Evolutionary conservation across 2,113 vertebrate species (phyloP), one percentile per base, ranked within the genome.

Genomic region (Cnemophilus loriae): DNA sequence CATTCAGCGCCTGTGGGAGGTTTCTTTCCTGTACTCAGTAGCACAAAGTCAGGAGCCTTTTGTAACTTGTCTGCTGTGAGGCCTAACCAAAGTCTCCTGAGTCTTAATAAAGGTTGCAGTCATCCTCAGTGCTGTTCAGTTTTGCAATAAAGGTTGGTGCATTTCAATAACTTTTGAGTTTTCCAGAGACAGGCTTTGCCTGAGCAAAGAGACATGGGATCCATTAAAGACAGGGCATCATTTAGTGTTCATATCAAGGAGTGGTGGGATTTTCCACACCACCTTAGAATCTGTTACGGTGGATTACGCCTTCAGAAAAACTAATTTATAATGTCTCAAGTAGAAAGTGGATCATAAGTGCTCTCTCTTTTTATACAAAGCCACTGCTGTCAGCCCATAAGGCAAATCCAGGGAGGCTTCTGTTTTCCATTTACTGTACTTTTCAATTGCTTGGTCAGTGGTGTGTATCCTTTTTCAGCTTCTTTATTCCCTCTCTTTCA

Each of bases 391-490:
- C 95, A 92, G 88, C 76, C 90, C 80, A 84, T 64, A 61, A 86
- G 88, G 44, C 88, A 95, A 96, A 92, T 88, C 95, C 88, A 81
- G 73, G 73, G 93, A 96, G 95, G 77, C 63, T 97, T 96, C 88
- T 96, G 85, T 78, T 95, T 97, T 95, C 92, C 86, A 96, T 94
- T 97, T 96, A 84, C 92, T 0, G 1, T 82, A 84, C 32, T 93
- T 96, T 95, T 89, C 84, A 74, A 95, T 95, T 97, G 87, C 93
- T 92, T 95, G 90, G 95, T 83, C 91, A 96, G 87, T 88, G 93
- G 46, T 88, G 90, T 96, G 93, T 94, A 88, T 96, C 93, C 68
- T 93, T 91, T 87, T 84, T 61, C 83, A 84, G 88, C 88, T 90
- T 89, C 93, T 92, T 94, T 96, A 84, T 94, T 93, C 90, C 53